Percentiles rank a stretch among this genome's conserved stretches.
These are phyloP conservation scores for Dinomys branickii DNA, from an alignment of 2,113 vertebrate species.

Conservation along the genomic window DNA sequence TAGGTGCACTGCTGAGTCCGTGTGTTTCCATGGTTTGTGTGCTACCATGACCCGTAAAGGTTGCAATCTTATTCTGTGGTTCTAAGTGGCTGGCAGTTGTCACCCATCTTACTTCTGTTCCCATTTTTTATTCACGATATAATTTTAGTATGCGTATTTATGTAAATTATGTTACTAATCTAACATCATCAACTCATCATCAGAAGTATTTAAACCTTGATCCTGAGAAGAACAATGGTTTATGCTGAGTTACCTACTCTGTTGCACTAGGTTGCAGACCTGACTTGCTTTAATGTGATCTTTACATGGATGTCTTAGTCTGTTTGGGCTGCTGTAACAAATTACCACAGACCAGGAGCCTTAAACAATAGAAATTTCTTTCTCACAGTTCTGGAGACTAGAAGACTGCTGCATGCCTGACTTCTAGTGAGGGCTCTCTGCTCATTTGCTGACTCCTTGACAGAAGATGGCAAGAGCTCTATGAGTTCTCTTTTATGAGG, in stretches of 20 bases:
- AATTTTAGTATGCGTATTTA: background rate
- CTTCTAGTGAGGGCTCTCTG: background rate
- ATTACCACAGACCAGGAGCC: background rate
- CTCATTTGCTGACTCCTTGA: background rate
- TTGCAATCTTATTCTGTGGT: background rate
- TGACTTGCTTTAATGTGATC: background rate
- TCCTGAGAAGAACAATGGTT: background rate
- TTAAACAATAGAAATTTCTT: background rate
- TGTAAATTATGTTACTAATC: background rate
- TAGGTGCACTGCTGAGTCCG: background rate
- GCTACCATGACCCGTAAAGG: no score
- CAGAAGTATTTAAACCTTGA: background rate
- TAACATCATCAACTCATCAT: background rate
- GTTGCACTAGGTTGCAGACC: background rate
- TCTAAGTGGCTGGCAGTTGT: background rate
- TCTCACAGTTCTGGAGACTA: background rate
- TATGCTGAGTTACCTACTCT: background rate
- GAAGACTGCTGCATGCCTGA: background rate
- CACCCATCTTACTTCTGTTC: background rate
- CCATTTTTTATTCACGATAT: background rate
- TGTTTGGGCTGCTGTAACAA: background rate
- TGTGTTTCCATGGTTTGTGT: background rate
- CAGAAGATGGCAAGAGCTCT: background rate
- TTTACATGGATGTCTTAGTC: background rate
- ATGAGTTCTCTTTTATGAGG: background rate